phyloP scores from a whole-genome alignment of 2,797 vertebrate genomes.

The Prionace glauca region DNA sequence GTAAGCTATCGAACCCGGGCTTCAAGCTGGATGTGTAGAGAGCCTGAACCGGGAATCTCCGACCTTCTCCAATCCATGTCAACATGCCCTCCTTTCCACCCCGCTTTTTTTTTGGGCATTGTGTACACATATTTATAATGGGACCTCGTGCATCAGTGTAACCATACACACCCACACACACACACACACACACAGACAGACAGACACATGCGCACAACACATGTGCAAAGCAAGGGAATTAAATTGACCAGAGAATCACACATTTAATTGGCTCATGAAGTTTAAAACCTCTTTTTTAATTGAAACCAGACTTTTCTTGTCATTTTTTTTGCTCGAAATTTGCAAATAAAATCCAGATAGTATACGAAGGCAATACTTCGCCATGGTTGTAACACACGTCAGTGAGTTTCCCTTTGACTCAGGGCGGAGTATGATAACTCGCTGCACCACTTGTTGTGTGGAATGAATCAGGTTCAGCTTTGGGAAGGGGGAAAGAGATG shows the following conservation, averaged over 20 bases:
- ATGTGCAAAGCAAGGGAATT: slow-evolving; percentile 26
- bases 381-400: slow-evolving; percentile 11
- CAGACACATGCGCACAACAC: background rate
- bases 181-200: background rate
- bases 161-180: background rate
- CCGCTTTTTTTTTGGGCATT: background rate
- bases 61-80: background rate
- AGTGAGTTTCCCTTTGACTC: background rate
- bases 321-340: background rate
- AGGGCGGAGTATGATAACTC: background rate
- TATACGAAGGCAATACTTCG: background rate
- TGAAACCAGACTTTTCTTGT: background rate
- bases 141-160: background rate
- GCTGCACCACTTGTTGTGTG: background rate
- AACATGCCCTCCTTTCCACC: background rate
- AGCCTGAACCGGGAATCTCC: background rate
- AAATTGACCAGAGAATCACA: slow-evolving; percentile 18
- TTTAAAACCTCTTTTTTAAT: background rate
- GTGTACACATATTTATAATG: slow-evolving; percentile 13
- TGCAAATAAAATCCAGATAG: background rate
- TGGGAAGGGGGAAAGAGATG: background rate
- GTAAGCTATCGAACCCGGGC: slow-evolving; percentile 60
- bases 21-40: slow-evolving; percentile 69
- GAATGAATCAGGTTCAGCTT: background rate
- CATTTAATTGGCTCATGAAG: slow-evolving; percentile 13